Percentiles rank a stretch among this genome's conserved stretches.
These are phyloP conservation scores for Saturnia japonica DNA, from an alignment of 2,888 invertebrate genomes.

Conservation along the genomic window DNA sequence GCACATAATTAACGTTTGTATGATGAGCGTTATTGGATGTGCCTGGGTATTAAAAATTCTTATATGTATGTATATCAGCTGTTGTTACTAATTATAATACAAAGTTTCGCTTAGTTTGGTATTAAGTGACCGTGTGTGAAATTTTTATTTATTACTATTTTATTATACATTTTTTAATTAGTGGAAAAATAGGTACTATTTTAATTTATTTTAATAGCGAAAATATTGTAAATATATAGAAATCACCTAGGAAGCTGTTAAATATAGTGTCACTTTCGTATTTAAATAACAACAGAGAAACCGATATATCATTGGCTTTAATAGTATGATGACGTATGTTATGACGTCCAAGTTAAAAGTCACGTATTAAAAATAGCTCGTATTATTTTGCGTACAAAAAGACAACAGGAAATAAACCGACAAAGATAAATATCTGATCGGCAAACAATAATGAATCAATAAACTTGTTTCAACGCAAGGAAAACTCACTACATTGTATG, in stretches of 20 bases:
- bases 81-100: too few relatives aligned
- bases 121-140: too few relatives aligned
- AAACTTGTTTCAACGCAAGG: conserved; percentile 22
- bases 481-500: conserved; percentile 23
- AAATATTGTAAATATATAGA: background rate
- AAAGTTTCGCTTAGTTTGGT: too few relatives aligned
- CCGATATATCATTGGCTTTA: background rate
- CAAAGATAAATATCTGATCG: conserved; percentile 26
- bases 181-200: too few relatives aligned
- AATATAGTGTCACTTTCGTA: background rate
- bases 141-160: too few relatives aligned
- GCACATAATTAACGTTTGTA: too few relatives aligned
- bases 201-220: background rate
- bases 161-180: too few relatives aligned
- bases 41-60: too few relatives aligned
- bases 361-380: background rate
- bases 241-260: background rate
- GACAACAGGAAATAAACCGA: conserved; percentile 26
- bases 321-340: background rate
- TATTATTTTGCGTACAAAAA: conserved; percentile 1
- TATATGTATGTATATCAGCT: too few relatives aligned
- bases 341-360: background rate
- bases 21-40: too few relatives aligned
- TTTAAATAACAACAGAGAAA: background rate
- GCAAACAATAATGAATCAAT: conserved; percentile 33